A percentile compares a stretch with the other conserved stretches of the same genome.
phyloP scores from a whole-genome alignment of 2,113 vertebrate species.

The Indri indri region DNA sequence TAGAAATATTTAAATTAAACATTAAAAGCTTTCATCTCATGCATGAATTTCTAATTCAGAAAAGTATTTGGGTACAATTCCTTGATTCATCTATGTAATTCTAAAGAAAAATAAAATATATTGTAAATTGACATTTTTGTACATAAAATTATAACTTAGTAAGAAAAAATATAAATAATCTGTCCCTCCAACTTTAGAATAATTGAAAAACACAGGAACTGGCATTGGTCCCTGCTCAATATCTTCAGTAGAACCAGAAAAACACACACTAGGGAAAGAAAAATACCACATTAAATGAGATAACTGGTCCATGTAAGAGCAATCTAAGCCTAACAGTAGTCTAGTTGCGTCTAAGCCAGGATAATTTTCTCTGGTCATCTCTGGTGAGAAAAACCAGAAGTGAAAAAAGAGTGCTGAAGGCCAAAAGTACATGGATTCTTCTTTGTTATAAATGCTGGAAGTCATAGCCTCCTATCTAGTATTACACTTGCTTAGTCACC shows the following conservation, averaged over 20 bases:
- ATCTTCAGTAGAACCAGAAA: neutral
- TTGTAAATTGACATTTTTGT: neutral
- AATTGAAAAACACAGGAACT: neutral
- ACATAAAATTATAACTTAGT: neutral
- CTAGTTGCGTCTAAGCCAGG: neutral
- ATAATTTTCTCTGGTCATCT: neutral
- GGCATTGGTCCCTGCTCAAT: neutral
- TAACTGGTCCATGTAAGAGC: neutral
- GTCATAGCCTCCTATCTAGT: neutral
- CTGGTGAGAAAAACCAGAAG: neutral
- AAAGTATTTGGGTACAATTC: neutral
- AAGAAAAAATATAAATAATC: neutral
- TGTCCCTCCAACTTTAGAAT: neutral
- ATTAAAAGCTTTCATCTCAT: neutral
- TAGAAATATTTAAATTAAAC: neutral
- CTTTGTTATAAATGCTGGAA: neutral
- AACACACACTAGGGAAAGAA: neutral
- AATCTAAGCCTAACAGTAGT: neutral
- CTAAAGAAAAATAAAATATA: conserved; percentile 27
- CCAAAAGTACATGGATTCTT: neutral
- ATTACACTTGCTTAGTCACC: neutral
- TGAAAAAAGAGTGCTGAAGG: neutral
- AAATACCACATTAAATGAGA: neutral
- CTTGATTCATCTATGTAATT: neutral
- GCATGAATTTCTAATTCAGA: neutral